These are phyloP conservation scores for Drosophila austrosaltans DNA, from an alignment of 2,888 invertebrate species.

Conservation along the genomic window DNA sequence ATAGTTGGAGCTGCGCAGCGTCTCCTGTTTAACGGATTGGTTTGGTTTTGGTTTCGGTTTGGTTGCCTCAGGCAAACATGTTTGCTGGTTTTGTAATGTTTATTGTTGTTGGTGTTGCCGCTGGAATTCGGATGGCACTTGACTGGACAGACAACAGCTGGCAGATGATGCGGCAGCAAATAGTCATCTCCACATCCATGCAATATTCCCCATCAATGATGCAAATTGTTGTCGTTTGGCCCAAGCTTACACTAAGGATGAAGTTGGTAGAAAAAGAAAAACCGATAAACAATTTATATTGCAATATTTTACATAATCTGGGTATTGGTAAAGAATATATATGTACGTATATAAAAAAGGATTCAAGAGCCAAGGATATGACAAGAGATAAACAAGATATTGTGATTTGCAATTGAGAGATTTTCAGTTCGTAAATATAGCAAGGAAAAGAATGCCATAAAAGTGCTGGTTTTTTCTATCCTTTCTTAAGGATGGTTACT, in stretches of 20 bases:
- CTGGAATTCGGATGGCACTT: slow-evolving; percentile 31
- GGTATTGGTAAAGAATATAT: slow-evolving; percentile 24
- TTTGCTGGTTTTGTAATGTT: slow-evolving; percentile 48
- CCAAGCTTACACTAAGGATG: slow-evolving; percentile 22
- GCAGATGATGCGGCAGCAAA: slow-evolving; percentile 69
- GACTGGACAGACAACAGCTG: slow-evolving; percentile 57
- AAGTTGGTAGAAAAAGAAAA: slow-evolving; percentile 30
- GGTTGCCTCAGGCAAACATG: slow-evolving; percentile 60
- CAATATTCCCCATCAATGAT: slow-evolving; percentile 58
- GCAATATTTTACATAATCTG: slow-evolving; percentile 39
- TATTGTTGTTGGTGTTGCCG: slow-evolving; percentile 39
- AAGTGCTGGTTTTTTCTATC: too few species aligned
- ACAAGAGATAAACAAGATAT: background rate
- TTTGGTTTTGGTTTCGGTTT: slow-evolving; percentile 52
- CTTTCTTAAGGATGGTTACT: too few species aligned
- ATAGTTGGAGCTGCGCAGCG: slow-evolving; percentile 57
- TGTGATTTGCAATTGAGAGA: background rate
- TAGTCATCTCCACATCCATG: slow-evolving; percentile 73
- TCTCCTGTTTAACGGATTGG: slow-evolving; percentile 41
- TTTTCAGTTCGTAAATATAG: too few species aligned
- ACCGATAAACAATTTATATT: slow-evolving; percentile 8
- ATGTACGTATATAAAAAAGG: background rate
- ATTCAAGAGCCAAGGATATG: background rate
- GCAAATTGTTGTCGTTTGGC: slow-evolving; percentile 49
- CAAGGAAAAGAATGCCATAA: too few species aligned